Evolutionary conservation across 2,888 invertebrate genomes (phyloP), one percentile per base, ranked within the genome.

Genomic region (Falcaria lacertinaria): DNA sequence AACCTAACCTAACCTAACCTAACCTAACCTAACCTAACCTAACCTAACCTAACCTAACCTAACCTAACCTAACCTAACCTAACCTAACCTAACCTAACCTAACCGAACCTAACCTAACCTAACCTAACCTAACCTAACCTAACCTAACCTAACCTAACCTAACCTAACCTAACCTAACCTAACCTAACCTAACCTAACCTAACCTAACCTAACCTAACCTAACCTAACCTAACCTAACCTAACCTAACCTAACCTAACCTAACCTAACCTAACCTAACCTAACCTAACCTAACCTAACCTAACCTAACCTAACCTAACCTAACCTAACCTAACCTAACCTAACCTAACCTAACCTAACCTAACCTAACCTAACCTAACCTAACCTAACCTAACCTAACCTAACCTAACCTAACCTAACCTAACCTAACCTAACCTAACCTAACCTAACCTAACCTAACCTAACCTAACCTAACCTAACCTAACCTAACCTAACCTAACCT

Each of bases 371-470:
- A 48, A 48, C 47, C 48, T 48, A 48, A 51, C 47, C 51, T 44
- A 48, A 51, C 47, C 51, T 48, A 48, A 51, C 47, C 51, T 48
- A 48, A 51, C 47, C 51, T 46, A 48, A 51, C 47, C 51, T 46
- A 48, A 51, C 47, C 51, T 45, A 48, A 51, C 47, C 51, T 45
- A 48, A 51, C 47, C 51, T 48, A 48, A 51, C 47, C 51, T 45
- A 48, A 51, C 47, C 51, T 45, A 48, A 51, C 47, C 48, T 44
- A 48, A 51, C 47, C 51, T 49, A 49, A 49, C 48, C 48, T 49
- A 45, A 49, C 48, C 48, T 45, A 49, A 45, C 46, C 47, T 47
- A 47, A 50, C 50, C 50, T 50, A 50, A 50, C 50, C 50, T 50
- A 50, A 50, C 46, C 48, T 46, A 46, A 46, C 46, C 48, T 48